Evolutionary conservation across 2,888 invertebrate species (phyloP), one percentile per base, ranked within the genome.

Genomic region (Euzetes globulus): DNA sequence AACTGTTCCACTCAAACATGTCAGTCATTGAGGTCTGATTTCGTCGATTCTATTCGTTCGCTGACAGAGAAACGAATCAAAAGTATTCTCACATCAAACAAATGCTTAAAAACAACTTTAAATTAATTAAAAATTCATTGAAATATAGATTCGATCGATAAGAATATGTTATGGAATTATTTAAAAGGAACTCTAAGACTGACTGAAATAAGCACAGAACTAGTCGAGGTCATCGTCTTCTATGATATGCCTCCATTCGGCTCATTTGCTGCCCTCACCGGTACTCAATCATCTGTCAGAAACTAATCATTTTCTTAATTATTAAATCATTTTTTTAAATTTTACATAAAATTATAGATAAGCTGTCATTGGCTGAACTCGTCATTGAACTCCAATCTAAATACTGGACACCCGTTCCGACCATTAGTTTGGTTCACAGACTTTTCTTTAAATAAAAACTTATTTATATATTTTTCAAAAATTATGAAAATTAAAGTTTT

Each of bases 241-340:
- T 76, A 77, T 71, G 75, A 78, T 71, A 68, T 78, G 22, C 73
- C 77, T 55, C 37, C 55, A 5, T 52, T 63, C 13, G 72, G 72
- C 19, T 70, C 75, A 13, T 29, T 75, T 7, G 70, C 47, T 15
- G 19, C 41, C 22, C 9, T 70, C 7, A 11, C 70, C 6, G 70
- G 70, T 70, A 70, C 7, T 11, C 5, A 41, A 11, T 19, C n/a
- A 11, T n/a, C 9, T 19, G 6, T 70, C 19, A 37, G n/a, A n/a
- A n/a, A n/a, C n/a, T n/a, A n/a, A n/a, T n/a, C n/a, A n/a, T n/a
- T n/a, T n/a, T n/a, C n/a, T n/a, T n/a, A n/a, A n/a, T n/a, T n/a
- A 37, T 63, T 37, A 13, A 37, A 19, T 47, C 47, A 25, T 19
- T 37, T 70, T 45, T 17, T 63, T 63, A 63, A 63, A 17, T 17